Evolutionary conservation across 2,888 invertebrate genomes (phyloP).

Genomic region (Azorinus chamasolen): DNA sequence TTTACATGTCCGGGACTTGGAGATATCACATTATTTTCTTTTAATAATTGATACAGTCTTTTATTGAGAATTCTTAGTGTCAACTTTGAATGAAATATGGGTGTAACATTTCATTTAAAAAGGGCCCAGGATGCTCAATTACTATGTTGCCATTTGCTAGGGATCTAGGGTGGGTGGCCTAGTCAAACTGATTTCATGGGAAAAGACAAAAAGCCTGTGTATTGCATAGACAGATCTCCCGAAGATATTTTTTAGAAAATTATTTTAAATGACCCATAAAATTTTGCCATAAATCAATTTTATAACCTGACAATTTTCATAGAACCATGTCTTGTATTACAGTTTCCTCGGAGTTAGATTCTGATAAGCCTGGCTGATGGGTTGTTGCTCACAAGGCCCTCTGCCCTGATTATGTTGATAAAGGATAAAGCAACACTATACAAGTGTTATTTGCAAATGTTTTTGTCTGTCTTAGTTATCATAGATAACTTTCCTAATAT

Average conservation of each 20-base stretch:
- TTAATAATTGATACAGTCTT: slow-evolving; percentile 60
- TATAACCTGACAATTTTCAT: slow-evolving; percentile 32
- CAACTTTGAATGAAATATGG: slow-evolving; percentile 36
- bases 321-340: not conserved
- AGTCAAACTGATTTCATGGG: slow-evolving; percentile 50
- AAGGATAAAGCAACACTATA: too few relatives aligned
- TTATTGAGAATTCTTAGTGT: slow-evolving; percentile 43
- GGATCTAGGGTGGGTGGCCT: slow-evolving; percentile 40
- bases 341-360: not conserved
- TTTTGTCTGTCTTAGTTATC: too few relatives aligned
- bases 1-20: not conserved
- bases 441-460: too few relatives aligned
- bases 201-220: slow-evolving; percentile 53
- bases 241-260: slow-evolving; percentile 49
- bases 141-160: not conserved
- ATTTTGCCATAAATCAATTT: slow-evolving; percentile 58
- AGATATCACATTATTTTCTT: slow-evolving; percentile 54
- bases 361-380: too few relatives aligned
- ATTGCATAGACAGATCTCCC: slow-evolving; percentile 40
- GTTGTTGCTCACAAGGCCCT: too few relatives aligned
- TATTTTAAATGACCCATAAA: slow-evolving; percentile 59
- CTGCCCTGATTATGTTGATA: too few relatives aligned
- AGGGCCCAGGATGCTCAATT: not conserved
- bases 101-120: slow-evolving; percentile 20
- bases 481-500: too few relatives aligned